phyloP scores from a whole-genome alignment of 2,888 invertebrate species.

The Bombylius major region DNA sequence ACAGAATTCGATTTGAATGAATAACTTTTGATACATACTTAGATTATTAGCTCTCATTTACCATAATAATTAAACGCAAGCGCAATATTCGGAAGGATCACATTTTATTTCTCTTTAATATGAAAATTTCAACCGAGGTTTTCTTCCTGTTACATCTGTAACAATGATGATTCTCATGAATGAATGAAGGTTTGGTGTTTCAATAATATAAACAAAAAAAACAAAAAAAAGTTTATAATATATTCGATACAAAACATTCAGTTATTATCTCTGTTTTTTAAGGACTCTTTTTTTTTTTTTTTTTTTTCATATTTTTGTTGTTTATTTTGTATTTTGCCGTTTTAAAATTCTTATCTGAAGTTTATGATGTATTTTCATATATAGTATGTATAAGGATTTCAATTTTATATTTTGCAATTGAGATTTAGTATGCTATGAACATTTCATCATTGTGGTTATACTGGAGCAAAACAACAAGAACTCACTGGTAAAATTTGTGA shows the following conservation, averaged over 20 bases:
- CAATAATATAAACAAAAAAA: not conserved
- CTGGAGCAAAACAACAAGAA: no score
- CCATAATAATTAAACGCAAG: not conserved
- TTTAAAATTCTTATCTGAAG: not conserved
- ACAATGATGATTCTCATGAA: not conserved
- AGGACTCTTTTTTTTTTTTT: not conserved
- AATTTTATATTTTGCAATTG: not conserved
- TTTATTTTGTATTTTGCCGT: no score
- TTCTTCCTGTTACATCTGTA: no score
- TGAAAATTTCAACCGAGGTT: no score
- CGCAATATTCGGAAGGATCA: not conserved
- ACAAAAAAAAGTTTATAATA: no score
- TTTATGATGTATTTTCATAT: not conserved
- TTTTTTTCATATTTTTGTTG: not conserved
- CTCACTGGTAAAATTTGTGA: not conserved
- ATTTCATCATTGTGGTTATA: not conserved
- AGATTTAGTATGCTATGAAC: not conserved
- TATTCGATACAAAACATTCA: not conserved
- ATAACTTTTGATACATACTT: not conserved
- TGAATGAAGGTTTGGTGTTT: not conserved
- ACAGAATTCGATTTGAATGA: not conserved
- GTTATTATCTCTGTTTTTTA: not conserved
- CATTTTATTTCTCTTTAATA: no score
- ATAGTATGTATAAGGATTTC: not conserved
- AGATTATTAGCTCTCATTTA: not conserved